Evolutionary conservation across 2,113 vertebrate genomes (phyloP).

Genomic region (Dasyurus viverrinus): DNA sequence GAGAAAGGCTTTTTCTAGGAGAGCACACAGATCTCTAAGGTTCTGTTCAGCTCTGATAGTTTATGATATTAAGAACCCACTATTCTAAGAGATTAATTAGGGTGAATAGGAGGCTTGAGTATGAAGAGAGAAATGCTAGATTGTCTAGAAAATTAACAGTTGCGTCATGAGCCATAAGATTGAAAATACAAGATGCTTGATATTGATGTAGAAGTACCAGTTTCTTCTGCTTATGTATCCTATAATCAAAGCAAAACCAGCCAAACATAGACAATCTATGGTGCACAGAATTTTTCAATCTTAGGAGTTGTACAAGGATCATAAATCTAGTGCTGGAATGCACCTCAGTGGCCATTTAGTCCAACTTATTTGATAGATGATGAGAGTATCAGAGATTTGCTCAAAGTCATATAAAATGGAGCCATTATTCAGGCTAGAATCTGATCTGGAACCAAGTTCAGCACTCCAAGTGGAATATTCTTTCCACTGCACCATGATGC

Average conservation of each 20-base stretch:
- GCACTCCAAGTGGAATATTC: neutral
- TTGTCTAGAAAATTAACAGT: neutral
- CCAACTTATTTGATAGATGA: neutral
- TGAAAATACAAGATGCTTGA: neutral
- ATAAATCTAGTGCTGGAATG: neutral
- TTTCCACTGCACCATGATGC: neutral
- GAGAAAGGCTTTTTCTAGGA: neutral
- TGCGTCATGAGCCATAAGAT: neutral
- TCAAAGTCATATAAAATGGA: neutral
- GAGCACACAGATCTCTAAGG: neutral
- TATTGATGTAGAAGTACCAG: neutral
- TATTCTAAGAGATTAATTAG: neutral
- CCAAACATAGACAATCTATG: neutral
- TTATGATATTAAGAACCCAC: neutral
- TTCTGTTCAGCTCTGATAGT: neutral
- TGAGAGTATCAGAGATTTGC: neutral
- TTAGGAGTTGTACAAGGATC: neutral
- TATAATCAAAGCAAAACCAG: neutral
- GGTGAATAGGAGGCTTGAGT: neutral
- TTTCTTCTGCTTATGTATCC: neutral
- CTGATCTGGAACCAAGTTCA: neutral
- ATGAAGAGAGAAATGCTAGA: neutral
- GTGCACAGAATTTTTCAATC: neutral
- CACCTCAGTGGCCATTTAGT: neutral
- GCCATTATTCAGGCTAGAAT: neutral